A percentile compares a stretch with the other conserved stretches of the same genome.
phyloP scores from a whole-genome alignment of 2,113 vertebrate genomes.

The Aldabrachelys gigantea region DNA sequence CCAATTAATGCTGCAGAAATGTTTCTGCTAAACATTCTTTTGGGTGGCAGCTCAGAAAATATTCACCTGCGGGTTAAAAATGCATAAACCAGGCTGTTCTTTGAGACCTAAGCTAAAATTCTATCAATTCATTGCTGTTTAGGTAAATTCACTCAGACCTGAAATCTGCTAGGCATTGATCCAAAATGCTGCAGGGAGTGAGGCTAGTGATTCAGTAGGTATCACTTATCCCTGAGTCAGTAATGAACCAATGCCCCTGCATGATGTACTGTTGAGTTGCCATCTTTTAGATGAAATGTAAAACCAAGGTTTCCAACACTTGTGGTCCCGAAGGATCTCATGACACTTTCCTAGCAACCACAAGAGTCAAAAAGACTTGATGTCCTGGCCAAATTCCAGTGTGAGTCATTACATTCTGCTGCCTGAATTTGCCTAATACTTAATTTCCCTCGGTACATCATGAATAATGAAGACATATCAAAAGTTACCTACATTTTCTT shows the following conservation, averaged over 20 bases:
- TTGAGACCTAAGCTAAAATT: neutral
- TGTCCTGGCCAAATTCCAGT: neutral
- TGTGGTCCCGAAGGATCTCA: neutral
- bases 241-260: neutral
- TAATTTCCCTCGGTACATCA: neutral
- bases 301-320: neutral
- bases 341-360: neutral
- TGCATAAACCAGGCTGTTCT: neutral
- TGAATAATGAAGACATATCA: neutral
- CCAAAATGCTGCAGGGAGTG: neutral
- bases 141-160: neutral
- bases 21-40: neutral
- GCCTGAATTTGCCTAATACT: neutral
- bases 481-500: neutral
- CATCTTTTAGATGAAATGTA: neutral
- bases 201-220: neutral
- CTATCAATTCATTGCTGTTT: accelerated
- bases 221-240: neutral
- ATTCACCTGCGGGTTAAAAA: neutral
- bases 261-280: neutral
- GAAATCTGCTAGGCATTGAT: accelerated
- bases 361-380: neutral
- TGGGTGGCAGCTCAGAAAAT: neutral
- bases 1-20: neutral
- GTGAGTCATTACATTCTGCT: neutral